These are phyloP conservation scores for Calliopsis andreniformis DNA, from an alignment of 1,140 invertebrate genomes.

Conservation along the genomic window DNA sequence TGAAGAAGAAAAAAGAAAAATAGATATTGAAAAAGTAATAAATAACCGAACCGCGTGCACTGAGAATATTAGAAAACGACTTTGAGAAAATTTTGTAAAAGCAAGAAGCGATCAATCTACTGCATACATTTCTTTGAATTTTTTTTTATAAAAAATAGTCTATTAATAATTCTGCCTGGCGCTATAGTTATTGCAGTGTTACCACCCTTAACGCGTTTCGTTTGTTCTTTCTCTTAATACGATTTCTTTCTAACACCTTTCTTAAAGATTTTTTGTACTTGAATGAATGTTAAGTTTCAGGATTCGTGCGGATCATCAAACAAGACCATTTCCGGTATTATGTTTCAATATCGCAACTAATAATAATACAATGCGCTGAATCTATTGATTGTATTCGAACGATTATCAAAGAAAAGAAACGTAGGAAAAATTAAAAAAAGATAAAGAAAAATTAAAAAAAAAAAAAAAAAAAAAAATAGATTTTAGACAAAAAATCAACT, in stretches of 20 bases:
- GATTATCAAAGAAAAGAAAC: no score
- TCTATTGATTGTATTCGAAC: no score
- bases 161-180: slow-evolving; percentile 30
- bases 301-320: slow-evolving; percentile 26
- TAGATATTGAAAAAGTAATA: slow-evolving; percentile 3
- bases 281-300: slow-evolving; percentile 59
- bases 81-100: no score
- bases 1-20: slow-evolving; percentile 7
- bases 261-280: slow-evolving; percentile 63
- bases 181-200: slow-evolving; percentile 8
- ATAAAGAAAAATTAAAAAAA: background rate
- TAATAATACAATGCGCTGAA: no score
- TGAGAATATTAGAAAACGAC: slow-evolving; percentile 2
- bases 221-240: slow-evolving; percentile 19
- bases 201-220: background rate
- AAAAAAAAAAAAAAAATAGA: background rate
- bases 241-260: slow-evolving; percentile 30
- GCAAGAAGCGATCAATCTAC: no score
- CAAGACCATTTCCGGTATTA: slow-evolving; percentile 6
- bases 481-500: no score
- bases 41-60: slow-evolving; percentile 25
- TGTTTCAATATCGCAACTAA: no score
- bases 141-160: slow-evolving; percentile 37
- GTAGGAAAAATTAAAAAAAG: no score
- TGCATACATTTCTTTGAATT: no score